Conservation (phyloP, 2,113 vertebrate species). For the Pachyramphus minor region DNA sequence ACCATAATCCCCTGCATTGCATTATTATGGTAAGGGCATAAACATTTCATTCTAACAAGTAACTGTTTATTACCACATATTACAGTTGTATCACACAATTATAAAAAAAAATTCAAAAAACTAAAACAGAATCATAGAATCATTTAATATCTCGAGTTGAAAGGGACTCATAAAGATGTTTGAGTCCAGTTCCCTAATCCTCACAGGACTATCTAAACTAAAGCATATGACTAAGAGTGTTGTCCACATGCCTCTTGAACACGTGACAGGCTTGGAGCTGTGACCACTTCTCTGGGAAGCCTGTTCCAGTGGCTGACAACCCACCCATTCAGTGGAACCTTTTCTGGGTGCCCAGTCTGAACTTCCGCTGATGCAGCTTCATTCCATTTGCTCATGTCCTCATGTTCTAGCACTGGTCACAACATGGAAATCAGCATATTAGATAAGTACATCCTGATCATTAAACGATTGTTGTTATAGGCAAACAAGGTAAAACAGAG, state of each 20-base stretch:
- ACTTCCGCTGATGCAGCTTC: not conserved
- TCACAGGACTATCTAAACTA: not conserved
- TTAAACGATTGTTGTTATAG: not conserved
- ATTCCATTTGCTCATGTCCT: not conserved
- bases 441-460: not conserved
- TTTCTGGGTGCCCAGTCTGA: not conserved
- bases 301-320: not conserved
- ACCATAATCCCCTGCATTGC: not conserved
- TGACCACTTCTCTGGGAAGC: not conserved
- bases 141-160: not conserved
- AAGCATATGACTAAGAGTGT: not conserved
- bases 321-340: not conserved
- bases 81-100: not conserved
- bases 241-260: not conserved
- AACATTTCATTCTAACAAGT: not conserved
- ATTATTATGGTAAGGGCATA: not conserved
- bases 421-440: not conserved
- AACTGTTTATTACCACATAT: not conserved
- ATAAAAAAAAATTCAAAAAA: not conserved
- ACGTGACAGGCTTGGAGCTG: not conserved
- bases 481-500: not conserved
- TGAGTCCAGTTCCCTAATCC: not conserved
- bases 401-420: not conserved
- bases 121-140: not conserved
- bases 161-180: not conserved